Evolutionary conservation across 2,113 vertebrate genomes (phyloP).

Genomic region (Bos taurus): DNA sequence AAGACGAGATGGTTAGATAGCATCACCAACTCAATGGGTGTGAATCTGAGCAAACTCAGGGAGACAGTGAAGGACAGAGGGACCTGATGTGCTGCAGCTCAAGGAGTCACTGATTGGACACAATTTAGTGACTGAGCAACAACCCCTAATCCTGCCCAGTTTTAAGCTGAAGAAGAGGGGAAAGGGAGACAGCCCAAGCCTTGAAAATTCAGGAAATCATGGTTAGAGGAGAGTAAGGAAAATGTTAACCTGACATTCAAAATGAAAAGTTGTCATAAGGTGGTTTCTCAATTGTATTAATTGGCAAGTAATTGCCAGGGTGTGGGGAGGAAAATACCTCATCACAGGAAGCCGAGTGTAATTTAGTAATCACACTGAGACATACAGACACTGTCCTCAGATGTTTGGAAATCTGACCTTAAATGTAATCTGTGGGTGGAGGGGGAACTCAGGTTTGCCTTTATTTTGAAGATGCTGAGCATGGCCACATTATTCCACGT

Average conservation of each 20-base stretch:
- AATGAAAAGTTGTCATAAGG: conserved; percentile 23
- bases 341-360: neutral
- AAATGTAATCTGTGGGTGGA: neutral
- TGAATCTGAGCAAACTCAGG: neutral
- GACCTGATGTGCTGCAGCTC: neutral
- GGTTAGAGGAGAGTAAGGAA: neutral
- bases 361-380: conserved; percentile 20
- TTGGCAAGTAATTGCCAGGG: conserved; percentile 42
- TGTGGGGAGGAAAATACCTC: conserved; percentile 22
- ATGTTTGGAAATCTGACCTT: conserved; percentile 19
- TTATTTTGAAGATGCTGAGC: neutral
- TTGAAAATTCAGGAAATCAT: neutral
- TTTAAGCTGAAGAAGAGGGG: neutral
- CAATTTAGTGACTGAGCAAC: neutral
- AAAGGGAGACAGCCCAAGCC: no score
- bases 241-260: neutral
- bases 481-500: neutral
- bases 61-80: neutral
- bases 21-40: neutral
- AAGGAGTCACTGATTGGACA: neutral
- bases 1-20: neutral
- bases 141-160: neutral
- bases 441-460: neutral
- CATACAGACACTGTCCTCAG: neutral
- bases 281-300: conserved; percentile 28